Conservation (phyloP, 2,888 invertebrate genomes). For the Hipparchia semele region DNA sequence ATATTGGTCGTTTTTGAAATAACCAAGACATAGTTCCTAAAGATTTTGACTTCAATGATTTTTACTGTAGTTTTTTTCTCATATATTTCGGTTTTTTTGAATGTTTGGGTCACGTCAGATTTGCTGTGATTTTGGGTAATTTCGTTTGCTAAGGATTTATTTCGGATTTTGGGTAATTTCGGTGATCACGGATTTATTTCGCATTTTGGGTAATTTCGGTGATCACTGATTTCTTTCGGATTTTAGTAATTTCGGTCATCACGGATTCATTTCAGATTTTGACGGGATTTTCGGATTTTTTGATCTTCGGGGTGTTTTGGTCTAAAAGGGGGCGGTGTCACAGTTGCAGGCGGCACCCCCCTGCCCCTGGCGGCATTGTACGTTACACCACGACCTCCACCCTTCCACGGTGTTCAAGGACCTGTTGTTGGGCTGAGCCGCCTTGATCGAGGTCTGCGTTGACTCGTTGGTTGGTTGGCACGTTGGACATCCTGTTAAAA, state of each 20-base stretch:
- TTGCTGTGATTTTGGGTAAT: not conserved
- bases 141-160: not conserved
- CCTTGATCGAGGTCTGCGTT: constrained; percentile 24
- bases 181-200: not conserved
- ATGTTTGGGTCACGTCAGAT: not conserved
- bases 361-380: constrained; percentile 86
- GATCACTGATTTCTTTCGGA: not conserved
- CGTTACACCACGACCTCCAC: constrained; percentile 86
- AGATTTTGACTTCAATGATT: constrained; percentile 13
- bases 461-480: constrained; percentile 47
- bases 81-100: not conserved
- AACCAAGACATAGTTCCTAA: not conserved
- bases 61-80: not conserved
- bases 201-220: not conserved
- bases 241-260: not conserved
- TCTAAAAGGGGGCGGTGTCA: constrained; percentile 85
- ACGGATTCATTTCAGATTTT: not conserved
- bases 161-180: not conserved
- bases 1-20: not conserved
- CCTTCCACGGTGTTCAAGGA: constrained; percentile 66
- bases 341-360: constrained; percentile 91
- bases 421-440: constrained; percentile 35
- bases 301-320: not conserved
- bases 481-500: constrained; percentile 66
- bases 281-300: not conserved